Percentiles rank a stretch among this genome's conserved stretches.
Evolutionary conservation across 2,888 invertebrate genomes (phyloP).

Genomic region (Pardosa pseudoannulata): DNA sequence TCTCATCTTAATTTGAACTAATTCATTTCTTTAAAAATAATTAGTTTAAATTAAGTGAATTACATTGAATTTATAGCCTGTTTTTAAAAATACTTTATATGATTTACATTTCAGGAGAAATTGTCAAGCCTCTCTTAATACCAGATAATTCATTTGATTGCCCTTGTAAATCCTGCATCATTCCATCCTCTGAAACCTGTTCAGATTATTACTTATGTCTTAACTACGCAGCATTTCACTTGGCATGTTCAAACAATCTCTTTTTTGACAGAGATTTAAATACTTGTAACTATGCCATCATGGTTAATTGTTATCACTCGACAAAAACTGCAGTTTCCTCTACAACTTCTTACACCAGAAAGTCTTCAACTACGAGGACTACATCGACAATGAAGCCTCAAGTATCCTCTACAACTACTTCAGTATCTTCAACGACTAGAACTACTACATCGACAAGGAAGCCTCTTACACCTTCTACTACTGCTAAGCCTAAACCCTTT

Average conservation of each 20-base stretch:
- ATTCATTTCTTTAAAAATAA: too few species aligned
- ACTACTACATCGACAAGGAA: not conserved
- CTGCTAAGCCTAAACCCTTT: not conserved
- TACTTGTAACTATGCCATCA: conserved; percentile 38
- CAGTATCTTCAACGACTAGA: not conserved
- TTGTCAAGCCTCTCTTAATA: not conserved
- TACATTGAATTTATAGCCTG: too few species aligned
- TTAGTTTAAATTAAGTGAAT: too few species aligned
- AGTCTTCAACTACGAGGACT: not conserved
- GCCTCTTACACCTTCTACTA: not conserved
- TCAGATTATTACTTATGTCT: conserved; percentile 38
- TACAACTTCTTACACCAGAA: not conserved
- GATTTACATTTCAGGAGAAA: conserved; percentile 31
- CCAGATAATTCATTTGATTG: conserved; percentile 28
- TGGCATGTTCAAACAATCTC: conserved; percentile 39
- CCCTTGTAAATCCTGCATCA: conserved; percentile 42
- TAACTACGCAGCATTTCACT: conserved; percentile 16
- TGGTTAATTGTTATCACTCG: not conserved
- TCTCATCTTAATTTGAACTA: too few species aligned
- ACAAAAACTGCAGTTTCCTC: not conserved
- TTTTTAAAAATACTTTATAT: too few species aligned
- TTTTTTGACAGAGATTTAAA: conserved; percentile 31
- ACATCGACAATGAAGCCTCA: not conserved
- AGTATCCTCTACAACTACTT: not conserved
- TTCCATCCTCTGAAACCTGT: conserved; percentile 33